Base-by-base conservation (phyloP, 2,113 vertebrate genomes). In the Scartelaos histophorus region DNA sequence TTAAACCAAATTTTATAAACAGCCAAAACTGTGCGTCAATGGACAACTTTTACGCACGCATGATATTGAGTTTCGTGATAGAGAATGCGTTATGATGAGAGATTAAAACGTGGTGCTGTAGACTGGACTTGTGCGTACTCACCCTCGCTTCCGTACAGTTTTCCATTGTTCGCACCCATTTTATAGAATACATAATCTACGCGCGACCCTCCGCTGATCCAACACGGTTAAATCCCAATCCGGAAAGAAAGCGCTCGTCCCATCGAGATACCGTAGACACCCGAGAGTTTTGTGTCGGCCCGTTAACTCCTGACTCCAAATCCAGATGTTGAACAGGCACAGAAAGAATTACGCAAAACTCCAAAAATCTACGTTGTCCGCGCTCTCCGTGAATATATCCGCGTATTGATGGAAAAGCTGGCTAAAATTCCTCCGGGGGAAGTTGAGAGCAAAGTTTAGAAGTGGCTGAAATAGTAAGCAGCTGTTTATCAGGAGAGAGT, bases 111-210 rank as follows among this genome's bases (percentile, higher is more conserved):
- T 69, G 71, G 67, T 51, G 3, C 56, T 9, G 58, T 73, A 34
- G 56, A 54, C 15, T 17, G 10, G 16, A 0, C 13, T n/a, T 58
- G 60, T 68, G 19, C 11, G 17, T 70, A 90, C 96, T 95, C 93
- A 98, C 97, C 97, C 93, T 98, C 97, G 85, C 97, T 98, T 93
- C 96, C 97, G 91, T 94, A 96, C 91, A 94, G 95, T 91, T 98
- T 98, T 93, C 96, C 97, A 95, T 97, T 97, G 95, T 97, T 97
- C 85, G 97, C 96, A 85, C 97, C 97, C 97, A 98, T 98, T 93
- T 93, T 93, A 95, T 85, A 89, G 93, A 87, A 94, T 90, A 95
- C 96, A 97, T 96, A 93, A 95, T 95, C 94, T 93, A 92, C 62
- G 72, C 76, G 70, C 86, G 83, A 58, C 74, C 19, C 34, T 43